A percentile compares a stretch with the other conserved stretches of the same genome.
These are phyloP conservation scores for Lithobates sylvaticus DNA, from an alignment of 2,797 vertebrate genomes.

Conservation along the genomic window DNA sequence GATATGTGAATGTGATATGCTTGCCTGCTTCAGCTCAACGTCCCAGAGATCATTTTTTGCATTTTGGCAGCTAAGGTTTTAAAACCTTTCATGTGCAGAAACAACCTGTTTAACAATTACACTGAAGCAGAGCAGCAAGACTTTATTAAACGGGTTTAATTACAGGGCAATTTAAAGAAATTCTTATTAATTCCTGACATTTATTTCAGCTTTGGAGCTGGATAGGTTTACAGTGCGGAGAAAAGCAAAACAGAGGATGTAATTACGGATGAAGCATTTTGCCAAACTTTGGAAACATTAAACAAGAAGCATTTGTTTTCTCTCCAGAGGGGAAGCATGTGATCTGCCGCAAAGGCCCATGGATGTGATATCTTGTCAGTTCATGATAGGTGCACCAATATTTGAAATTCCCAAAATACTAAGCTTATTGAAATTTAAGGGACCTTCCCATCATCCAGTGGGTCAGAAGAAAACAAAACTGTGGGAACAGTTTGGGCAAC, in stretches of 20 bases:
- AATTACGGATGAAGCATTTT: conserved; percentile 75
- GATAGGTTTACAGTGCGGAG: conserved; percentile 69
- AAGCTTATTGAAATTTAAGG: conserved; percentile 73
- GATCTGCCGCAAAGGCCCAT: conserved; percentile 73
- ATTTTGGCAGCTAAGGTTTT: conserved; percentile 1
- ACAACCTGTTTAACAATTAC: conserved; percentile 15
- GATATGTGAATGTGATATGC: background rate
- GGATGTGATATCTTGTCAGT: conserved; percentile 71
- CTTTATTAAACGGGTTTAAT: conserved; percentile 77
- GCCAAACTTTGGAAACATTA: conserved; percentile 80
- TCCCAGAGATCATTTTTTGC: background rate
- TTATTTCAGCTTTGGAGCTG: conserved; percentile 72
- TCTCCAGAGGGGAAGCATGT: conserved; percentile 74
- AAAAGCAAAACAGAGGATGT: conserved; percentile 66
- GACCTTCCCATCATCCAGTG: conserved; percentile 65
- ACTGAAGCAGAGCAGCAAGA: conserved; percentile 70
- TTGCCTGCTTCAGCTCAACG: background rate
- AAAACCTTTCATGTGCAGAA: conserved; percentile 5
- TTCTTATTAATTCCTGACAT: conserved; percentile 79
- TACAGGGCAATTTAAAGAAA: conserved; percentile 78
- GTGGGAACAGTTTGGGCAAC: conserved; percentile 74
- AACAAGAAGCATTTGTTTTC: conserved; percentile 83
- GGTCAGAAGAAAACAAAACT: conserved; percentile 74
- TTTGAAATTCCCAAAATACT: conserved; percentile 75
- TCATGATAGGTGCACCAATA: conserved; percentile 67